These are phyloP conservation scores for Dufourea novaeangliae DNA, from an alignment of 1,140 invertebrate genomes.

Conservation along the genomic window DNA sequence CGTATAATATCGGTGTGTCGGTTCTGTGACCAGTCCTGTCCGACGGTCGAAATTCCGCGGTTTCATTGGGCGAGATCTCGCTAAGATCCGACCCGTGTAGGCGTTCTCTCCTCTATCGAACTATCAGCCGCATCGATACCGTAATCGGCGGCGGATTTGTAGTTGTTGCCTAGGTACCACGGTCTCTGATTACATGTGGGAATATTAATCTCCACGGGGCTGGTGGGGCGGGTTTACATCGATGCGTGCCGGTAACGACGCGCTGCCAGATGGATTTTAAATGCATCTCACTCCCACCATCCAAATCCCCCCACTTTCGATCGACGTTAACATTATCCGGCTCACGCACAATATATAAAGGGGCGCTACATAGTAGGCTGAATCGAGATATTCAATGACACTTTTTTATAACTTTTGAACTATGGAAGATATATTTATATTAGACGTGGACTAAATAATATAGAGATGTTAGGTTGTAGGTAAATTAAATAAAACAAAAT, in stretches of 20 bases:
- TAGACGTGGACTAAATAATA: no score
- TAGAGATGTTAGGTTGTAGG: no score
- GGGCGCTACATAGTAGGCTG: no score
- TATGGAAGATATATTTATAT: no score
- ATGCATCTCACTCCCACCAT: conserved; percentile 12
- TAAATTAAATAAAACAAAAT: no score
- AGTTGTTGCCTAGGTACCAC: conserved; percentile 59
- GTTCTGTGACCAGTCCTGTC: no score
- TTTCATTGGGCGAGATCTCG: conserved; percentile 4
- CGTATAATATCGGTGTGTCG: neutral
- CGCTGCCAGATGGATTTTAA: conserved; percentile 47
- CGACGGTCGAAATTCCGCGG: conserved; percentile 27
- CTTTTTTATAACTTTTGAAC: no score
- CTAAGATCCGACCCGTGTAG: conserved; percentile 28
- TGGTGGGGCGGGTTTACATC: conserved; percentile 43
- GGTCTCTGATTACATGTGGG: conserved; percentile 65
- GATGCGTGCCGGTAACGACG: conserved; percentile 41
- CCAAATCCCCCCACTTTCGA: neutral
- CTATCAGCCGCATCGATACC: conserved; percentile 59
- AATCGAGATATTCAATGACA: no score
- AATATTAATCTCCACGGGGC: conserved; percentile 58
- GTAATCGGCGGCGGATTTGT: conserved; percentile 48
- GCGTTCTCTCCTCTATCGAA: conserved; percentile 24
- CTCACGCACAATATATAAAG: conserved; percentile 40
- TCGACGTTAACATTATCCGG: conserved; percentile 41